Conservation (phyloP, 2,888 invertebrate species). For the Drosophila fulvimacula region DNA sequence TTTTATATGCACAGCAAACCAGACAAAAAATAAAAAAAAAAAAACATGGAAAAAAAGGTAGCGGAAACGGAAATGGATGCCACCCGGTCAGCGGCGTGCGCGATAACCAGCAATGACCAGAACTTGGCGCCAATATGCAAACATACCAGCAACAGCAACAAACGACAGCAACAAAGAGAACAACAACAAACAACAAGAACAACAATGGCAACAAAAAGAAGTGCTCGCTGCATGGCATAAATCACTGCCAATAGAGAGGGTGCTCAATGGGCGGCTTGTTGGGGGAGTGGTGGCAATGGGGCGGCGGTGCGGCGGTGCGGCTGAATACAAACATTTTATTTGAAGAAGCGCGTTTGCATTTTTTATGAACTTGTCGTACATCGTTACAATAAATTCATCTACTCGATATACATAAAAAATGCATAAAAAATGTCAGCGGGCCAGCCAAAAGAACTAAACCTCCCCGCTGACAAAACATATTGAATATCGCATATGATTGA, state of each 20-base stretch:
- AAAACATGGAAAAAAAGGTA: conserved; percentile 24
- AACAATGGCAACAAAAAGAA: conserved; percentile 47
- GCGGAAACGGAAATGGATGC: conserved; percentile 76
- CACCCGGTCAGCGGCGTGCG: conserved; percentile 62
- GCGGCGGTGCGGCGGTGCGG: neutral
- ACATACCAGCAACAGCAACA: conserved; percentile 38
- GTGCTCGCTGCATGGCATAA: conserved; percentile 66
- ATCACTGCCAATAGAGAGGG: conserved; percentile 45
- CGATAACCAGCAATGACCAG: conserved; percentile 47
- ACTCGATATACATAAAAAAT: conserved; percentile 73
- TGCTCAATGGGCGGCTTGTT: conserved; percentile 2
- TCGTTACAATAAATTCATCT: conserved; percentile 57
- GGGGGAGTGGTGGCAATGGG: conserved; percentile 9
- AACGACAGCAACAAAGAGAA: conserved; percentile 18
- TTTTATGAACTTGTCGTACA: conserved; percentile 79
- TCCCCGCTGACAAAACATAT: neutral
- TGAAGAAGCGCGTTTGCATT: conserved; percentile 73
- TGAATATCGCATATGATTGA: neutral
- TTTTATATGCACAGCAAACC: conserved; percentile 48
- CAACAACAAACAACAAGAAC: conserved; percentile 4
- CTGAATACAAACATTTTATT: conserved; percentile 61
- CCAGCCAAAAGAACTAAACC: neutral
- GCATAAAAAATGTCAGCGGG: conserved; percentile 58
- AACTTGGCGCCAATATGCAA: conserved; percentile 56
- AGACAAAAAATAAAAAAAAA: conserved; percentile 4